Conservation (phyloP, 2,113 vertebrate genomes). For the Beaufortia kweichowensis region DNA sequence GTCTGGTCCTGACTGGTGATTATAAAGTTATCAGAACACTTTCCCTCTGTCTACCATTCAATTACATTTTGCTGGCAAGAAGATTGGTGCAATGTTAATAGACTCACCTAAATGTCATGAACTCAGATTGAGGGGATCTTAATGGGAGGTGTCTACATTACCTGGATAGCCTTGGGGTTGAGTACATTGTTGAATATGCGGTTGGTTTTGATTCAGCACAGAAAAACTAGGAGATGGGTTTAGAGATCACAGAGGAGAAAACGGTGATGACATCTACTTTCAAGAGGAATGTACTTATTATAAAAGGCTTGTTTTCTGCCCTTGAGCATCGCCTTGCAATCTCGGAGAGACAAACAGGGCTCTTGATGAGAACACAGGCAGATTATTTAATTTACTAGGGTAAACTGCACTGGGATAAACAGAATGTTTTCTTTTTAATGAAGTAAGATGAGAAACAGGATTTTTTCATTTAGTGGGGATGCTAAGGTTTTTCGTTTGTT, state of each 20-base stretch:
- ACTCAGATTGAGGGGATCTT: background rate
- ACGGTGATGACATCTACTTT: background rate
- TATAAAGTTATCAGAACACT: background rate
- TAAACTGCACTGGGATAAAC: background rate
- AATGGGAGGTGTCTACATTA: background rate
- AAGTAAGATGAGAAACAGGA: background rate
- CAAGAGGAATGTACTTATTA: conserved; percentile 5
- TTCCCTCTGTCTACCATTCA: background rate
- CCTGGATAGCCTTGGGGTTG: background rate
- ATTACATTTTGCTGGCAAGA: background rate
- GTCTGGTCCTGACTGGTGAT: too few species aligned
- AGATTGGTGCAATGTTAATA: conserved; percentile 9
- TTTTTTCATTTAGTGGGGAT: background rate
- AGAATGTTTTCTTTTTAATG: background rate
- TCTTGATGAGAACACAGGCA: background rate
- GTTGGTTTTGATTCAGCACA: too few species aligned
- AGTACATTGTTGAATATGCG: too few species aligned
- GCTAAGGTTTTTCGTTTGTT: too few species aligned
- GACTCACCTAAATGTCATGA: background rate
- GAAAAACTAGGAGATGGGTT: background rate
- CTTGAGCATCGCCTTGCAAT: background rate
- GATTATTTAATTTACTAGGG: background rate
- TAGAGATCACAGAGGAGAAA: background rate
- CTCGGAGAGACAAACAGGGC: background rate
- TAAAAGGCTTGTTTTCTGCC: background rate